Conservation (phyloP, 2,888 invertebrate species). For the Drymonia ruficornis region DNA sequence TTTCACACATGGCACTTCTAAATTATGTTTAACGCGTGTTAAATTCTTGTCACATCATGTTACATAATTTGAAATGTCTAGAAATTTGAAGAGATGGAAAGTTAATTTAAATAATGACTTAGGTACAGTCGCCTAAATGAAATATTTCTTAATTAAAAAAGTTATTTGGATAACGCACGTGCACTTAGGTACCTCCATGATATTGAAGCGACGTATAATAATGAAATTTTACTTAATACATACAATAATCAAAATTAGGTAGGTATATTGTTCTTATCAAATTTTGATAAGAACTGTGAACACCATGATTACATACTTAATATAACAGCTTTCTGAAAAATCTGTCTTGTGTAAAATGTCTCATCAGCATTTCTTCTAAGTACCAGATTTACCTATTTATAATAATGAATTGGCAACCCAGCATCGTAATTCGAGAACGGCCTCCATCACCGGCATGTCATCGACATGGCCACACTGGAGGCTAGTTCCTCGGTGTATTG, state of each 20-base stretch:
- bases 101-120: neutral
- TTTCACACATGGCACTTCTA: conserved; percentile 4
- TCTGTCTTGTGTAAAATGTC: no score
- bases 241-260: no score
- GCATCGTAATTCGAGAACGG: neutral
- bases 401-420: neutral
- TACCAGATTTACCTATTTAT: no score
- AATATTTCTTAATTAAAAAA: neutral
- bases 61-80: neutral
- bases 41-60: conserved; percentile 3
- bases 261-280: no score
- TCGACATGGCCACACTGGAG: conserved; percentile 2
- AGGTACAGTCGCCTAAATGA: neutral
- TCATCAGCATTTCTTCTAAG: no score
- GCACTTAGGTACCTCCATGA: no score
- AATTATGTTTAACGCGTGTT: conserved; percentile 4
- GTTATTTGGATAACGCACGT: neutral
- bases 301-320: no score
- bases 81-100: neutral
- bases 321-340: no score
- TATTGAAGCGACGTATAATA: no score
- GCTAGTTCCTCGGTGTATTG: conserved; percentile 35
- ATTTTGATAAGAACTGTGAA: no score
- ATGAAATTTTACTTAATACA: no score
- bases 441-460: neutral